Evolutionary conservation across 2,797 vertebrate species (phyloP), one percentile per base, ranked within the genome.

Genomic region (Scarus forsteni): DNA sequence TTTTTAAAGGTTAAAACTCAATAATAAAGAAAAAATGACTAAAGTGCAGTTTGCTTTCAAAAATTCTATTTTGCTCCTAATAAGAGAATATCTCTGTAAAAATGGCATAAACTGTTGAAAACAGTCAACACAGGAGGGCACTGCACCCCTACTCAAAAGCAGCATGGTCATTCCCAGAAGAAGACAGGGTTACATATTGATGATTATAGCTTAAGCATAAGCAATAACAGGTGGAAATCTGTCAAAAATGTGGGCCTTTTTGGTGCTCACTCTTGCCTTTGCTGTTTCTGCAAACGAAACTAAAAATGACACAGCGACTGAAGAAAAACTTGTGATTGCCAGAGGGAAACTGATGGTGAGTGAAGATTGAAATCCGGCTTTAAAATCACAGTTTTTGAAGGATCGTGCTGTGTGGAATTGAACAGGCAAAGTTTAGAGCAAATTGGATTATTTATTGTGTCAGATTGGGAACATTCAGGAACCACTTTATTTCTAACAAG

Each of bases 281-380:
- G 2, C 50, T 36, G 77, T 72, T 0, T 3, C 19, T 3, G 83
- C 77, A 3, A 77, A 71, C 1, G 69, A 82, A n/a, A 70, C 75
- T 1, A 44, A 16, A 49, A 78, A 71, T n/a, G 60, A 80, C 7
- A 72, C 86, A 8, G 53, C 18, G 0, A 66, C 1, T 0, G 90
- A 91, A 34, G 84, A 93, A 19, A 64, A 77, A 15, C 70, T 38
- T 1, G 66, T 65, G 7, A 85, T 95, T 51, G 92, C 93, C 73
- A 85, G 84, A 77, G 94, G 85, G 8, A 94, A 90, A 85, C 81
- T 95, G 38, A 45, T 92, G 90, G 94, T 95, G 83, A 93, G 93
- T 91, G 63, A 12, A 48, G 1, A 48, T 1, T 1, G n/a, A 52
- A 48, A 56, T 15, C 7, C 27, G 13, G 27, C 14, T 35, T 14